phyloP scores from a whole-genome alignment of 2,113 vertebrate species.

The Mastomys natalensis region DNA sequence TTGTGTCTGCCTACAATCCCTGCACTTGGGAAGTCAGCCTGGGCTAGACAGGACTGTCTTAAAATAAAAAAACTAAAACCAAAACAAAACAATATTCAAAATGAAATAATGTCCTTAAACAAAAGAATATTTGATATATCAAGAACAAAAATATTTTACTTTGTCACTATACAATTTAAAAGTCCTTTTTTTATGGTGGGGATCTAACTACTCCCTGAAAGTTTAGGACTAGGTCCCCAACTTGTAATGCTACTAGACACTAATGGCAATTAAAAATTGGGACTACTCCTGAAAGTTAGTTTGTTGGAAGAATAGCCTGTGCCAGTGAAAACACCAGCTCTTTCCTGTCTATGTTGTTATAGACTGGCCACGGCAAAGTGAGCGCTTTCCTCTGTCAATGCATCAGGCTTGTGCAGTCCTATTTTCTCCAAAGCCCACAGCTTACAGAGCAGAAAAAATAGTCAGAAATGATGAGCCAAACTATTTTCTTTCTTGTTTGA shows the following conservation, averaged over 20 bases:
- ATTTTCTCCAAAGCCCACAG: background rate
- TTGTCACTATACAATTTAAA: background rate
- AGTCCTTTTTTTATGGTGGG: background rate
- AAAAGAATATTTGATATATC: background rate
- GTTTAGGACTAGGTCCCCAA: background rate
- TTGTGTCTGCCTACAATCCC: too few relatives aligned
- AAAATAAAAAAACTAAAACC: too few relatives aligned
- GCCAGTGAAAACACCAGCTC: too few relatives aligned
- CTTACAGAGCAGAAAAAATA: background rate
- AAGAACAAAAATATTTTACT: background rate
- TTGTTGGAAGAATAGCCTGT: background rate
- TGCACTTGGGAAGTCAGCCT: too few relatives aligned
- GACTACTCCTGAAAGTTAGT: too few relatives aligned
- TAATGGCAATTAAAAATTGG: background rate
- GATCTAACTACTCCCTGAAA: background rate
- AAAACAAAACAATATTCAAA: too few relatives aligned
- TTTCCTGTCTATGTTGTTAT: too few relatives aligned
- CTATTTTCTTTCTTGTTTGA: background rate
- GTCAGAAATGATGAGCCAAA: background rate
- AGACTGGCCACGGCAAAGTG: background rate
- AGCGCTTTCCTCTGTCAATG: background rate
- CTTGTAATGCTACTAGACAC: background rate
- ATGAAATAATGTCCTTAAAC: too few relatives aligned
- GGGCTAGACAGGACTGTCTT: too few relatives aligned
- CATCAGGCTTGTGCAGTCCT: too few relatives aligned